phyloP scores from a whole-genome alignment of 2,888 invertebrate genomes.

The Mesorhabditis sp. region DNA sequence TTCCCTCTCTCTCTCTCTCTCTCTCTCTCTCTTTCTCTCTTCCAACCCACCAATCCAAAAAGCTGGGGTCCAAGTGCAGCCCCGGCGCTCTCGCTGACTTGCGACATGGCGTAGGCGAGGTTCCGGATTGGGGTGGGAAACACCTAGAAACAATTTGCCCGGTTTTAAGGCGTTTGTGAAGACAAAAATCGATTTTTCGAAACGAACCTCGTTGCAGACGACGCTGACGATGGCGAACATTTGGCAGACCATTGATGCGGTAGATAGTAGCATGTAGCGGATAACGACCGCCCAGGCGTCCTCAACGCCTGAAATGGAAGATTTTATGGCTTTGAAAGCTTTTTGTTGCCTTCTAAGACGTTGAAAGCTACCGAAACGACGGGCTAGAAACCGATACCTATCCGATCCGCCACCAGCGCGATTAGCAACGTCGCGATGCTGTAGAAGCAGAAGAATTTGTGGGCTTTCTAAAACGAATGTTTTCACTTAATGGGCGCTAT shows the following conservation, averaged over 20 bases:
- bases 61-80: background rate
- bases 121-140: background rate
- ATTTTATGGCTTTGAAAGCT: background rate
- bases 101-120: background rate
- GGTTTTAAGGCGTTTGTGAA: no score
- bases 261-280: background rate
- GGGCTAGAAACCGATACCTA: background rate
- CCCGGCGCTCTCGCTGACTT: background rate
- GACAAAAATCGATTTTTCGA: no score
- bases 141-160: background rate
- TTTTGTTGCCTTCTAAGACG: background rate
- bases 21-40: no score
- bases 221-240: conserved; percentile 3
- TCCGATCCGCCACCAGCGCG: background rate
- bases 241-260: conserved; percentile 1
- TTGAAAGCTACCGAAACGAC: no score
- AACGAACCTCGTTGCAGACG: background rate
- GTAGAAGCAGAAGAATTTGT: conserved; percentile 6
- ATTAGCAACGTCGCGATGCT: background rate
- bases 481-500: background rate
- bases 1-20: no score
- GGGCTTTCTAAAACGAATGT: background rate
- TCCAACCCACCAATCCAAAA: background rate
- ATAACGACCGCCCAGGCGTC: background rate
- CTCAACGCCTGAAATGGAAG: background rate